Conservation (phyloP, 2,888 invertebrate species). For the Diplazon laetatorius region DNA sequence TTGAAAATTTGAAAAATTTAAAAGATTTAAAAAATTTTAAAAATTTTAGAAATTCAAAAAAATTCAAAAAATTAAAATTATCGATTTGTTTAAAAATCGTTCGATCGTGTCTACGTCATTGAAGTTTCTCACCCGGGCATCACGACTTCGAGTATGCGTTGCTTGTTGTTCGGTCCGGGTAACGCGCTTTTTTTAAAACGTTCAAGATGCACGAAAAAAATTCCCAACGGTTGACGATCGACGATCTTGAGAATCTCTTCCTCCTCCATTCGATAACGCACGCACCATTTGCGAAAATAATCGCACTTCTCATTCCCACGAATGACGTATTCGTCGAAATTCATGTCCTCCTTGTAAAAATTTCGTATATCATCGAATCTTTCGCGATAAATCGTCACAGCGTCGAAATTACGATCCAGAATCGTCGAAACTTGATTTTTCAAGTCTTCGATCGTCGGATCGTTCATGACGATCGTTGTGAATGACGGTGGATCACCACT, state of each 20-base stretch:
- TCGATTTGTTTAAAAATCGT: background rate
- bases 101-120: background rate
- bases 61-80: no score
- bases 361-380: slow-evolving; percentile 87
- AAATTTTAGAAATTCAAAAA: no score
- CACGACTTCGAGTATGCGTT: slow-evolving; percentile 86
- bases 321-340: slow-evolving; percentile 86
- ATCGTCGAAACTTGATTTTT: slow-evolving; percentile 85
- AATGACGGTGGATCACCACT: slow-evolving; percentile 90
- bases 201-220: slow-evolving; percentile 87
- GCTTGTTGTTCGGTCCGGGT: slow-evolving; percentile 88
- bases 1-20: no score
- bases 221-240: slow-evolving; percentile 88
- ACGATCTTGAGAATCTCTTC: slow-evolving; percentile 87
- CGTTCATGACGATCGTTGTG: slow-evolving; percentile 87
- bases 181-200: slow-evolving; percentile 89
- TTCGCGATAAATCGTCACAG: slow-evolving; percentile 86
- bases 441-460: slow-evolving; percentile 84
- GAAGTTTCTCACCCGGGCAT: slow-evolving; percentile 87
- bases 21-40: no score
- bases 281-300: slow-evolving; percentile 87
- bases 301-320: slow-evolving; percentile 84
- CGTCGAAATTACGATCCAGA: slow-evolving; percentile 86
- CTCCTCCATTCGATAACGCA: slow-evolving; percentile 88
- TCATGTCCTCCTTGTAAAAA: slow-evolving; percentile 88